Conservation (phyloP, 2,797 vertebrate species). For the Anguilla pacifica region DNA sequence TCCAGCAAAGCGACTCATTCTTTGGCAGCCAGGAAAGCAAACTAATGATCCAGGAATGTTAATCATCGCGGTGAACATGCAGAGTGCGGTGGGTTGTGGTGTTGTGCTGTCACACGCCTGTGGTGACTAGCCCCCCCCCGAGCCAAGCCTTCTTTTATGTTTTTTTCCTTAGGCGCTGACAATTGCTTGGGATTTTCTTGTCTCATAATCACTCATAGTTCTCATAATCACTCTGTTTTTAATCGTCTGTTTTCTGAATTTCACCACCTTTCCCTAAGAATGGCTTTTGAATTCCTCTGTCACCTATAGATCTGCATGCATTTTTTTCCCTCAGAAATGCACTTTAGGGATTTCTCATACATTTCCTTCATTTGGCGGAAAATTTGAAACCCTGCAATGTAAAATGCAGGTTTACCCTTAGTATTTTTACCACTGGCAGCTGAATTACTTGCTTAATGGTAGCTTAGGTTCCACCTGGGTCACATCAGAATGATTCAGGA, state of each 20-base stretch:
- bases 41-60: background rate
- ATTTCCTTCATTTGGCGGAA: background rate
- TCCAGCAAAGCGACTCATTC: background rate
- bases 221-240: no score
- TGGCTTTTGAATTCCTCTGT: background rate
- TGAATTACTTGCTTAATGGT: background rate
- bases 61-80: background rate
- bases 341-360: background rate
- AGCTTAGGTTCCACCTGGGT: background rate
- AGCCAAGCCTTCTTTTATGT: background rate
- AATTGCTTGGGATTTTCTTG: no score
- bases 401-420: background rate
- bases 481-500: background rate
- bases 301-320: background rate
- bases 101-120: background rate
- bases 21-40: background rate
- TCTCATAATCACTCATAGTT: no score
- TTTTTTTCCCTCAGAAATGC: background rate
- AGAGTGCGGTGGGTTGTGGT: background rate
- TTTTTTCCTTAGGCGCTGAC: background rate
- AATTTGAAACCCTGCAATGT: background rate
- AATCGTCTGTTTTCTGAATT: background rate
- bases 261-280: background rate
- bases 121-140: background rate
- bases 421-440: background rate